Conservation (phyloP, 2,888 invertebrate genomes). For the Drosophila mettleri region DNA sequence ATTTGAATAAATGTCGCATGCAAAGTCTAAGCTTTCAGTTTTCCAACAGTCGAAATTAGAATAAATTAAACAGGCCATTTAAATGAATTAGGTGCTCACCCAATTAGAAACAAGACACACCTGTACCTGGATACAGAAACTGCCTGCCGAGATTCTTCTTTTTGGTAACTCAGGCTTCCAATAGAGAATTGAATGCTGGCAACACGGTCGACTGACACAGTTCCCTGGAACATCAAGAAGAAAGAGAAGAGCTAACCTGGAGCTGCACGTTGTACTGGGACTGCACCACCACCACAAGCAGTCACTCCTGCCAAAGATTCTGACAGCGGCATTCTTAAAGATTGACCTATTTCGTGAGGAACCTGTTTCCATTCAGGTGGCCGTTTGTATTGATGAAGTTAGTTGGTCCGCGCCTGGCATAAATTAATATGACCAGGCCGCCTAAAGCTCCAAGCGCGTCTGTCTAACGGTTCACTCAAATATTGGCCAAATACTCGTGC, state of each 20-base stretch:
- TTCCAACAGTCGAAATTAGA: background rate
- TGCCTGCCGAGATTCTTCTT: conserved; percentile 18
- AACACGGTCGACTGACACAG: conserved; percentile 42
- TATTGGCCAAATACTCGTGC: conserved; percentile 66
- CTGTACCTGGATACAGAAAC: background rate
- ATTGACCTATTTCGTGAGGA: conserved; percentile 71
- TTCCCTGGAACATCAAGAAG: conserved; percentile 19
- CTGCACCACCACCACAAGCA: conserved; percentile 28
- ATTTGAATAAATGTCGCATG: background rate
- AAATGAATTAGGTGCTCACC: conserved; percentile 22
- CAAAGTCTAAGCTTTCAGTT: background rate
- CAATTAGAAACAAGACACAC: conserved; percentile 32
- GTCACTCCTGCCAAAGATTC: conserved; percentile 52
- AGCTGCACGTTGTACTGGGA: conserved; percentile 18
- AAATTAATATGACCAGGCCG: conserved; percentile 64
- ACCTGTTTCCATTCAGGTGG: conserved; percentile 65
- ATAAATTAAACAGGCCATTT: background rate
- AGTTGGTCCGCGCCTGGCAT: conserved; percentile 50
- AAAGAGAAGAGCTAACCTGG: conserved; percentile 22
- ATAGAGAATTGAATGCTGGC: conserved; percentile 17
- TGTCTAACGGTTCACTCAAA: conserved; percentile 67
- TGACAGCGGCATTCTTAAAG: conserved; percentile 56
- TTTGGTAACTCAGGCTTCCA: conserved; percentile 35
- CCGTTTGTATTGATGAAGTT: conserved; percentile 51
- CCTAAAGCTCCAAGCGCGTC: conserved; percentile 48